Evolutionary conservation across 1,140 invertebrate genomes (phyloP).

Genomic region (Drosophila sproati): DNA sequence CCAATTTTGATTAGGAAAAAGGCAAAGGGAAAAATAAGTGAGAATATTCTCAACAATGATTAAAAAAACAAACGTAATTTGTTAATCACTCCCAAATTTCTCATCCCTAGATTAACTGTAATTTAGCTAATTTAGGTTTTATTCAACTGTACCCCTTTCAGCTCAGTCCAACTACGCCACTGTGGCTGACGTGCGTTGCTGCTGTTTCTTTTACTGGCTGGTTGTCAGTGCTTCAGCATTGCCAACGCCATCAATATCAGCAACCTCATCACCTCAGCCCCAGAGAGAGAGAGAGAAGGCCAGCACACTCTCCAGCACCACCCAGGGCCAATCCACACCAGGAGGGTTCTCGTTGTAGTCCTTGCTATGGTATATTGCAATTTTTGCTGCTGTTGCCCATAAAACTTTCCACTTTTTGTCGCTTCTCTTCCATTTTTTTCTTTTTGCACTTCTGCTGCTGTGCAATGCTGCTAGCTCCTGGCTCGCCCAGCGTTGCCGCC

Average conservation of each 20-base stretch:
- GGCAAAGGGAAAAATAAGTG: no score
- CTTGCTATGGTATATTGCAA: slow-evolving; percentile 71
- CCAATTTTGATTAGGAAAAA: no score
- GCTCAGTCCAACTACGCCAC: slow-evolving; percentile 6
- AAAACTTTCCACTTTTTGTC: slow-evolving; percentile 79
- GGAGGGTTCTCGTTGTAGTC: slow-evolving; percentile 18
- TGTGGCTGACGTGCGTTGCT: slow-evolving; percentile 19
- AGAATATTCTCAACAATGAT: no score
- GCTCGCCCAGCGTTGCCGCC: slow-evolving; percentile 38
- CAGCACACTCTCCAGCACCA: slow-evolving; percentile 4
- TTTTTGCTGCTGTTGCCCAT: slow-evolving; percentile 80
- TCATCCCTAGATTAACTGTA: no score
- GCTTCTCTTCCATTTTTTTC: slow-evolving; percentile 53
- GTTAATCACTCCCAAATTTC: no score
- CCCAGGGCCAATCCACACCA: slow-evolving; percentile 37
- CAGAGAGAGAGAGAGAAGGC: slow-evolving; percentile 2
- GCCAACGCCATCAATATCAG: slow-evolving; percentile 36
- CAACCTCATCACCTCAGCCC: slow-evolving; percentile 34
- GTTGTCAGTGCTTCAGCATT: slow-evolving; percentile 30
- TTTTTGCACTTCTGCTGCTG: slow-evolving; percentile 33
- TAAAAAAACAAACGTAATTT: no score
- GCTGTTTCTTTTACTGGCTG: slow-evolving; percentile 14
- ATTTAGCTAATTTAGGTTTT: background rate
- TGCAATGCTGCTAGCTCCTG: slow-evolving; percentile 35
- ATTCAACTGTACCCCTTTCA: slow-evolving; percentile 23